Evolutionary conservation across 2,113 vertebrate genomes (phyloP).

Genomic region (Oreochromis spilurus): DNA sequence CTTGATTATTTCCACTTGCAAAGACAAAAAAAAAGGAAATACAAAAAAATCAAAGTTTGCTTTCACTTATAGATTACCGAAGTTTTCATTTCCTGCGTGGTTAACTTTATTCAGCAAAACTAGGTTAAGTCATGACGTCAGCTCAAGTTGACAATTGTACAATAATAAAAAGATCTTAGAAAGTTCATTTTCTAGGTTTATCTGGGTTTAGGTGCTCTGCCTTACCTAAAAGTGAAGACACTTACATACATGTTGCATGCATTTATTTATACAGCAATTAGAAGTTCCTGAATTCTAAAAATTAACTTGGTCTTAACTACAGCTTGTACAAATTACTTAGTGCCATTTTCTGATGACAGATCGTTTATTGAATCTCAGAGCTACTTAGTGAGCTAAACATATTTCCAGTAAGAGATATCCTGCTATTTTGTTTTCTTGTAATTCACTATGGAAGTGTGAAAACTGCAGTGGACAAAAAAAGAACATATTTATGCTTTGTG

Average conservation of each 20-base stretch:
- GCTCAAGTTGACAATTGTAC: fast-evolving
- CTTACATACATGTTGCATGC: background rate
- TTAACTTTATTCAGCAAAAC: background rate
- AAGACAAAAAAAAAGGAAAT: background rate
- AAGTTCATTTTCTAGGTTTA: background rate
- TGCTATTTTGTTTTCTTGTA: fast-evolving
- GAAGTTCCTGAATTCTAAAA: background rate
- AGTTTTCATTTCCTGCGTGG: background rate
- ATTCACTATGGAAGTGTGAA: fast-evolving
- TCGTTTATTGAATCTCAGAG: background rate
- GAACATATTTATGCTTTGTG: fast-evolving
- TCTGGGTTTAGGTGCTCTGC: background rate
- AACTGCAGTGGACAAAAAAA: background rate
- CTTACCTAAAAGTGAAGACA: background rate
- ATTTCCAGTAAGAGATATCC: background rate
- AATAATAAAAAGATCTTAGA: background rate
- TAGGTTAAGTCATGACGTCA: background rate
- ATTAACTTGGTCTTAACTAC: fast-evolving
- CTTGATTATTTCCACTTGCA: fast-evolving
- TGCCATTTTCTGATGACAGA: background rate
- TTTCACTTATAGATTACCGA: fast-evolving
- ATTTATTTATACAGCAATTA: background rate
- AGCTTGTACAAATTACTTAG: background rate
- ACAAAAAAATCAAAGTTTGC: fast-evolving
- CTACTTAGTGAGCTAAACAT: background rate